Base-by-base conservation (phyloP, 2,797 vertebrate genomes). In the Coluber constrictor region DNA sequence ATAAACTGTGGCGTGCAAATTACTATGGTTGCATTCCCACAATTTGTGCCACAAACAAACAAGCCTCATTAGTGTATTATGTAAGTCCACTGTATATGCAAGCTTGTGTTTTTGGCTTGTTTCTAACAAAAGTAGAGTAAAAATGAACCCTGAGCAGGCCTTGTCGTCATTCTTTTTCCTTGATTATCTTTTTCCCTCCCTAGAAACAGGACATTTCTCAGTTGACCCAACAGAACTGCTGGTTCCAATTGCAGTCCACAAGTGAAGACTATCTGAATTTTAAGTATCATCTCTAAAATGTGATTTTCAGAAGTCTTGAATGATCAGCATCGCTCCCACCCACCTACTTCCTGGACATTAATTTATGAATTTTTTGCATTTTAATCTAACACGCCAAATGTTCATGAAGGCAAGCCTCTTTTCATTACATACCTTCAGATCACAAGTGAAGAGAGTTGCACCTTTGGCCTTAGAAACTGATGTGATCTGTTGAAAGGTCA, bases 401-500 rank as follows among this genome's bases (percentile, higher is more conserved):
- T 63, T 37, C 47, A 29, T 23, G 87, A 59, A 59, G 56, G 27
- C 15, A 83, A 59, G 18, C 9, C 25, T 56, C 47, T 5, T 61
- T 32, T 66, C 56, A 2, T 29, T 83, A 61, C 98, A 95, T 94
- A 99, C 99, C 98, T 99, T 98, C 93, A 99, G 97, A 96, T 99
- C 99, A 97, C 99, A 99, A 56, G 98, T 98, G 92, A 99, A 99
- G 7, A 99, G 98, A 2, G 99, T 98, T 32, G 99, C 98, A 92
- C 99, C 99, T 96, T 98, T 99, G 93, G 99, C 99, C 97, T 99
- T 99, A 88, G 99, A 98, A 94, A 99, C 97, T 0, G 98, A 98
- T 47, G 99, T 99, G 94, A 99, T 99, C 97, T 99, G 99, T 98
- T 99, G 99, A 97, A 99, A 99, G 12, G 99, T 99, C 97, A 99